A percentile compares a stretch with the other conserved stretches of the same genome.
These are phyloP conservation scores for Ornithoptera alexandrae DNA, from an alignment of 2,888 invertebrate species.

Conservation along the genomic window DNA sequence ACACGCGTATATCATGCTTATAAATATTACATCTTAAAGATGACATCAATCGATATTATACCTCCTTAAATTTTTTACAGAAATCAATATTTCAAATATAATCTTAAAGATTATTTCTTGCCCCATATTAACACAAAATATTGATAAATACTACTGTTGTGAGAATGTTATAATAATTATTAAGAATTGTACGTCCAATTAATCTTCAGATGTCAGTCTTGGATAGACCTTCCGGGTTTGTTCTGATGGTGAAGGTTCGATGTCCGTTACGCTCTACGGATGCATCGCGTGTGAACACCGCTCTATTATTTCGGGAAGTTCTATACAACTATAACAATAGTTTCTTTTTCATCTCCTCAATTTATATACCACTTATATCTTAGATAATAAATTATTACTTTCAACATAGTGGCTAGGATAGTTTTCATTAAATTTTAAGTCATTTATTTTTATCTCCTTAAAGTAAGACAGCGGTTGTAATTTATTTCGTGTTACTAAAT, in stretches of 20 bases:
- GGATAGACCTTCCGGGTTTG: slow-evolving; percentile 27
- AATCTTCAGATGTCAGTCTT: slow-evolving; percentile 6
- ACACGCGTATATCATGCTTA: too few relatives aligned
- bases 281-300: slow-evolving; percentile 43
- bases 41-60: too few relatives aligned
- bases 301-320: slow-evolving; percentile 36
- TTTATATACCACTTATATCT: not conserved
- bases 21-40: too few relatives aligned
- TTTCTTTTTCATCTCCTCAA: not conserved
- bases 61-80: too few relatives aligned
- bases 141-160: too few relatives aligned
- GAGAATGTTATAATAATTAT: not conserved
- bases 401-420: not conserved
- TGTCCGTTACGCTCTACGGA: slow-evolving; percentile 45
- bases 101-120: too few relatives aligned
- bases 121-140: too few relatives aligned
- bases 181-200: slow-evolving; percentile 12
- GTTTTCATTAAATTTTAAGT: not conserved
- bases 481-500: not conserved
- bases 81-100: too few relatives aligned
- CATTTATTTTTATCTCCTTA: not conserved
- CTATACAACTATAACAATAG: slow-evolving; percentile 30
- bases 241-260: slow-evolving; percentile 38
- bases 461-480: not conserved
- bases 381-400: not conserved